Percentiles rank a stretch among this genome's conserved stretches.
These are phyloP conservation scores for Montipora capitata DNA, from an alignment of 92 coral and sea anemone species.

Conservation along the genomic window DNA sequence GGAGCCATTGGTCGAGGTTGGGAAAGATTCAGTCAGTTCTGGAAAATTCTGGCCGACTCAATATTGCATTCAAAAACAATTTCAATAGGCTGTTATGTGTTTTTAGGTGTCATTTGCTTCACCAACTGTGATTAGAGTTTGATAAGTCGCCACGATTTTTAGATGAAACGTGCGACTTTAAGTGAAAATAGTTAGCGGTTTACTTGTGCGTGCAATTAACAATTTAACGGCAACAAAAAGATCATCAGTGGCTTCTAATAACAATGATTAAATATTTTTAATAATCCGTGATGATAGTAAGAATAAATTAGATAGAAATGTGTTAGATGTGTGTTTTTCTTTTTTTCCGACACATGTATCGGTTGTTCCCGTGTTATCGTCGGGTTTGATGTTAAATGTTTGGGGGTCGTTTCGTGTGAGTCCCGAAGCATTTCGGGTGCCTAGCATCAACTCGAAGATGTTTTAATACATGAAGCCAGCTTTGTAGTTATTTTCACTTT, in stretches of 20 bases:
- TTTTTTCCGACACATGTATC: too few species aligned
- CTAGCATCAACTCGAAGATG: too few species aligned
- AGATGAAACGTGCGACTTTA: not conserved
- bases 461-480: too few species aligned
- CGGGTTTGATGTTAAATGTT: too few species aligned
- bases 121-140: not conserved
- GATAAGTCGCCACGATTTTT: not conserved
- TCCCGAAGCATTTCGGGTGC: too few species aligned
- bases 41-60: not conserved
- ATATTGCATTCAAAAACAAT: not conserved
- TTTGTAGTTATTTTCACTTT: too few species aligned
- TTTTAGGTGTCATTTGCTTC: constrained; percentile 1
- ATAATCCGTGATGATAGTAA: not conserved
- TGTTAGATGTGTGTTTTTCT: too few species aligned
- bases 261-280: constrained; percentile 11
- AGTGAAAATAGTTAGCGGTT: not conserved
- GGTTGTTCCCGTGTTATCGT: too few species aligned
- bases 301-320: not conserved
- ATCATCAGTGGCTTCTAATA: constrained; percentile 6
- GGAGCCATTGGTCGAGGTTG: too few species aligned
- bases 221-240: not conserved
- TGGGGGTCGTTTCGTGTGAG: too few species aligned
- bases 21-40: too few species aligned
- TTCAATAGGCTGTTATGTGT: not conserved
- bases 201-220: not conserved